Percentiles rank a stretch among this genome's conserved stretches.
These are phyloP conservation scores for Anguilla marmorata DNA, from an alignment of 2,797 vertebrate genomes.

Conservation along the genomic window DNA sequence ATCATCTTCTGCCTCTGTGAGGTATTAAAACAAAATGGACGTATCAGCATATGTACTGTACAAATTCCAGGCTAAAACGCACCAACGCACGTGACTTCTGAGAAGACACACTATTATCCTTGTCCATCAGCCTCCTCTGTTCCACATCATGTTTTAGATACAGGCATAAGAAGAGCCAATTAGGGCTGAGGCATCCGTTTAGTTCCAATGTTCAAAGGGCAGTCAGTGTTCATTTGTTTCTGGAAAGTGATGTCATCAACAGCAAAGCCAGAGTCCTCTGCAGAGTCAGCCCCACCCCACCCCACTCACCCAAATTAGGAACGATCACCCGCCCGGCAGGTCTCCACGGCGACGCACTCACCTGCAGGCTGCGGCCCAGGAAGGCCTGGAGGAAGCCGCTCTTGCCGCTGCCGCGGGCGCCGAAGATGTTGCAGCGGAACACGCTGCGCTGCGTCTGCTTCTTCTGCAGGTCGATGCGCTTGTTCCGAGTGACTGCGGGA, in stretches of 20 bases:
- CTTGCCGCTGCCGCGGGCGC: constrained; percentile 86
- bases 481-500: constrained; percentile 87
- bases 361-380: constrained; percentile 85
- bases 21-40: constrained; percentile 16
- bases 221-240: not conserved
- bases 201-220: not conserved
- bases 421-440: constrained; percentile 92
- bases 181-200: not conserved
- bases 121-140: not conserved
- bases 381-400: constrained; percentile 90
- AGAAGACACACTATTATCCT: not conserved
- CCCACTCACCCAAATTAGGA: no score
- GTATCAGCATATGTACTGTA: not conserved
- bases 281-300: no score
- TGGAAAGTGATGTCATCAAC: not conserved
- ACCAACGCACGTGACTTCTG: not conserved
- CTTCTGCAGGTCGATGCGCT: constrained; percentile 96
- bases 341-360: constrained; percentile 59
- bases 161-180: not conserved
- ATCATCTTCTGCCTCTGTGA: constrained; percentile 83
- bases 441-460: constrained; percentile 94
- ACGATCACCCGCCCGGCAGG: not conserved
- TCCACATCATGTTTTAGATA: not conserved
- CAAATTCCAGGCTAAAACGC: not conserved
- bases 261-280: not conserved